Percentiles rank a stretch among this genome's conserved stretches.
Conservation (phyloP, 2,888 invertebrate genomes). For the Coremacera marginata region DNA sequence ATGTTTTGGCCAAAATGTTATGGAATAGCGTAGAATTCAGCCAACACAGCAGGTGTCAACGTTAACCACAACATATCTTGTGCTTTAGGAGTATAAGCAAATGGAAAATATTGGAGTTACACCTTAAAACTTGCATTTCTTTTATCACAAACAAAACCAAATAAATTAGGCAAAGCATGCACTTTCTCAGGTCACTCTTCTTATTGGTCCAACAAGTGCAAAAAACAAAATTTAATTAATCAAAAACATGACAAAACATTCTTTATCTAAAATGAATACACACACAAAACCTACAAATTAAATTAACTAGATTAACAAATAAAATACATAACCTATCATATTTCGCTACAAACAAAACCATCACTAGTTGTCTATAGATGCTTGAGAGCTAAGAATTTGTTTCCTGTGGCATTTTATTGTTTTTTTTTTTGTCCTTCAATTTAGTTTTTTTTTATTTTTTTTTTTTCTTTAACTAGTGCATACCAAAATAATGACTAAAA, state of each 20-base stretch:
- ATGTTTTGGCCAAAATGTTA: too few relatives aligned
- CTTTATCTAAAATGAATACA: too few relatives aligned
- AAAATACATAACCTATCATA: neutral
- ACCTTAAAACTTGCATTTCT: too few relatives aligned
- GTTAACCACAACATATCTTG: too few relatives aligned
- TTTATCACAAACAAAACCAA: too few relatives aligned
- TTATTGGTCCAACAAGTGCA: too few relatives aligned
- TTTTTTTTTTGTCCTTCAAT: slow-evolving; percentile 18
- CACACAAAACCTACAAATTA: neutral
- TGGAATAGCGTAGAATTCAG: too few relatives aligned
- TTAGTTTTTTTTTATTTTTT: neutral
- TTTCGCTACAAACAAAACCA: neutral
- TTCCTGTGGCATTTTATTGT: neutral
- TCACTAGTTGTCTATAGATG: neutral
- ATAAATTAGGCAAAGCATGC: too few relatives aligned
- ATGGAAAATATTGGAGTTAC: too few relatives aligned
- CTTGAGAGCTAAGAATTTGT: neutral
- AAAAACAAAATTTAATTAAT: neutral
- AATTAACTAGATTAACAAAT: neutral
- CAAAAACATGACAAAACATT: neutral
- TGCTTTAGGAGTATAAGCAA: too few relatives aligned
- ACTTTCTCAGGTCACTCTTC: too few relatives aligned
- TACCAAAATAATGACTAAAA: neutral
- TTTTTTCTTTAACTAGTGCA: neutral
- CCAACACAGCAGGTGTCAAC: too few relatives aligned